Base-by-base conservation (phyloP, 2,113 vertebrate genomes). In the Cariama cristata region DNA sequence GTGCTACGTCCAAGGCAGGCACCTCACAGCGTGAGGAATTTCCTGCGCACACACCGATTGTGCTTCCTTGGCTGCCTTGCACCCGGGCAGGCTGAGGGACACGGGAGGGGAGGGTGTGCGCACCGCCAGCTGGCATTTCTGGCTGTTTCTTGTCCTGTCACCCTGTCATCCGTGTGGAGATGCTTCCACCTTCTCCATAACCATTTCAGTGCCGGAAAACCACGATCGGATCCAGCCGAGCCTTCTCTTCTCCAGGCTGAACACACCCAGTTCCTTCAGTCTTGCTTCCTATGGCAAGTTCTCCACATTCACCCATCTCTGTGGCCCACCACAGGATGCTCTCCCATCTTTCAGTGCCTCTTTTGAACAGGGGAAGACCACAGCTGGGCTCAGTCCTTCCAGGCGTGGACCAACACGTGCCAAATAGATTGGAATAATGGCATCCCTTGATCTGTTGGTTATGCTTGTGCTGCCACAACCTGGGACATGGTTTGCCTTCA, bases 51-150 rank as follows among this genome's bases (percentile, higher is more conserved):
- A 0, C 9, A 50, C 19, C 6, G 5, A 9, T 33, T 76, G 45
- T 45, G 44, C 12, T 23, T 21, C 24, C 1, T 59, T 77, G 11
- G 8, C 11, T 47, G 50, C 21, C 6, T 38, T 11, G 19, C 33
- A n/a, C 5, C 9, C n/a, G 6, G 22, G 40, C 44, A 18, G 64
- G 14, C 55, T 8, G 35, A 69, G 67, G 44, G 67, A 8, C 6
- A 2, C 14, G 7, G 33, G 19, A 52, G 10, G 17, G 32, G 63
- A 15, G 11, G 3, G 1, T 5, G 11, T 33, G n/a, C 14, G 2
- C 17, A 6, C 12, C 1, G 6, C 21, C 55, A 8, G 19, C n/a
- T 4, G 33, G 38, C 38, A 38, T 38, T 38, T 38, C 38, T 6
- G 44, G 14, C 16, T 15, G 11, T 66, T 56, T 14, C 56, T 66